Base-by-base conservation (phyloP, 2,888 invertebrate species). In the Acleris literana region DNA sequence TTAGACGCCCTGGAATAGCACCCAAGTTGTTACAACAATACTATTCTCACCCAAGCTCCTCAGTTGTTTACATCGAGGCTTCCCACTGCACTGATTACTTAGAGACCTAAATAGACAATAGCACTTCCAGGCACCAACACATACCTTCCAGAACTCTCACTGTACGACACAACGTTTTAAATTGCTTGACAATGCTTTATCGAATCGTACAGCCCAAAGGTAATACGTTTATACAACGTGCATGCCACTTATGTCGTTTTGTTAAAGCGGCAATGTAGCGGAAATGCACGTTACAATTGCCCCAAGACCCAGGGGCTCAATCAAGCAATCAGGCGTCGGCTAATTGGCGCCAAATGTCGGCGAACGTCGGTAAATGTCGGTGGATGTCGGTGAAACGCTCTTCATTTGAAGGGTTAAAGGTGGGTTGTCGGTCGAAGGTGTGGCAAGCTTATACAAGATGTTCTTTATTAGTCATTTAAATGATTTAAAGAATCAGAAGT, bases 301-400 rank as follows among this genome's bases (percentile, higher is more conserved):
- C 62, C 66, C 60, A 61, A 66, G 66, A 66, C 66, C 66, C 67
- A 57, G 51, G 63, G 69, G 69, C 64, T 58, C 70, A 70, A 68
- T 74, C 76, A 78, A 77, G 79, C 80, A 77, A 80, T 79, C 81
- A 72, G 79, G 76, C 76, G 78, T 75, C 72, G 71, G 69, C 68
- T 87, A 87, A 88, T 87, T 87, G 83, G 78, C 72, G 72, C 78
- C 83, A 83, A 86, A 86, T 84, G 85, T 77, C 78, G 76, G 76
- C 73, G 64, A 69, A 68, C 54, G 55, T 59, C 48, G 63, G 68
- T 60, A 70, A 64, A 56, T 53, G 52, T 61, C 52, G 62, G 65
- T 56, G 46, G 53, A 52, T 48, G 57, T 53, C 53, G 58, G 57
- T 29, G 54, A 52, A n/a, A 39, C 53, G 64, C 46, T 48, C 48